Conservation (phyloP, 2,888 invertebrate species). For the Nebria salina region DNA sequence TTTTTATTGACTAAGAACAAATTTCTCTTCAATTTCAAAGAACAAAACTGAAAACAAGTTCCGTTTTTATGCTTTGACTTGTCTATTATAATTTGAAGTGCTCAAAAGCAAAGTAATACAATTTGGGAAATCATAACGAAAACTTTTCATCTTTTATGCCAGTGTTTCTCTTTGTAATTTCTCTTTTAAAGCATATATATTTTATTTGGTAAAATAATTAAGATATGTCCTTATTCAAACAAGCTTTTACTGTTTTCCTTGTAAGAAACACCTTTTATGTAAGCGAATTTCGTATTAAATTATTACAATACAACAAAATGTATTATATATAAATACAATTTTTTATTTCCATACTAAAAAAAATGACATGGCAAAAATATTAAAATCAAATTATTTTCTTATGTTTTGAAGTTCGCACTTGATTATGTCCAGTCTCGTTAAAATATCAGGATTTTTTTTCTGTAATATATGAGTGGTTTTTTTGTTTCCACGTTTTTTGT, state of each 20-base stretch:
- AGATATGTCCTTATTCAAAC: too few species aligned
- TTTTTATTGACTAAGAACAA: conserved; percentile 30
- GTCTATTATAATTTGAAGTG: conserved; percentile 6
- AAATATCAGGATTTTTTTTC: neutral
- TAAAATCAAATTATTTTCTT: conserved; percentile 3
- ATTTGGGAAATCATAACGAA: too few species aligned
- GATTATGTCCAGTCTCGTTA: neutral
- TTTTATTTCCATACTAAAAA: conserved; percentile 21
- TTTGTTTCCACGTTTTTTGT: conserved; percentile 1
- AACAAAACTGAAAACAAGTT: conserved; percentile 12
- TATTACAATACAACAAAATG: conserved; percentile 20
- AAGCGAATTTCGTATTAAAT: conserved; percentile 5
- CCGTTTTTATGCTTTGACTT: neutral
- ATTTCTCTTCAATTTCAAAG: conserved; percentile 14
- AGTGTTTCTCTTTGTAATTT: too few species aligned
- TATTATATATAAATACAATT: conserved; percentile 7
- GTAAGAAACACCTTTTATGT: too few species aligned
- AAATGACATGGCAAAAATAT: neutral
- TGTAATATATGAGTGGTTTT: neutral
- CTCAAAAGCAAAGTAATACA: neutral
- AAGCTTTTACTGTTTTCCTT: too few species aligned
- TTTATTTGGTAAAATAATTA: too few species aligned
- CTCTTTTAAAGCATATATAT: too few species aligned
- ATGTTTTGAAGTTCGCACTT: neutral
- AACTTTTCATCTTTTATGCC: too few species aligned